phyloP scores from a whole-genome alignment of 2,797 vertebrate genomes.

The Rhodeus uyekii region DNA sequence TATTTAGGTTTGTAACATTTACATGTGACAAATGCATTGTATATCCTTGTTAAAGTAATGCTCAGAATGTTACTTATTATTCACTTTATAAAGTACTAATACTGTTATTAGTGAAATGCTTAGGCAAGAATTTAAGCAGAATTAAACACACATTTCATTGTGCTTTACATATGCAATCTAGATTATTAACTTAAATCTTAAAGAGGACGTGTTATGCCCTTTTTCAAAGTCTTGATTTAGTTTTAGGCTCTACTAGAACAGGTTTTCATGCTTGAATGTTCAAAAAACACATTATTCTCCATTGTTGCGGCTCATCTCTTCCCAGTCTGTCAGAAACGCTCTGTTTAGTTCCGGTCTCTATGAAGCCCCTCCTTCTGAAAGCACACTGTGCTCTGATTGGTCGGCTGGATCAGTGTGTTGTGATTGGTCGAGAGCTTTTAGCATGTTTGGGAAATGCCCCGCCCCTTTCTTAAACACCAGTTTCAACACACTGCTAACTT shows the following conservation, averaged over 20 bases:
- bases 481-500: neutral
- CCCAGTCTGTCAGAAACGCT: neutral
- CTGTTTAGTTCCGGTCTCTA: neutral
- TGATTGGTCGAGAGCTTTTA: fast-evolving
- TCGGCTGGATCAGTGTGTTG: neutral
- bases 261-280: neutral
- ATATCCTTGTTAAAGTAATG: neutral
- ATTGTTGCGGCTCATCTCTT: neutral
- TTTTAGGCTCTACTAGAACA: neutral
- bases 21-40: neutral
- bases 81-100: neutral
- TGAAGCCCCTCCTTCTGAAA: neutral
- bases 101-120: neutral
- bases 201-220: neutral
- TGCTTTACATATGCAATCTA: neutral
- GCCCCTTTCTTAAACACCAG: neutral
- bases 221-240: neutral
- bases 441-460: fast-evolving
- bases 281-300: fast-evolving
- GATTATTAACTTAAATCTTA: neutral
- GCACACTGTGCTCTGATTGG: neutral
- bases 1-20: neutral
- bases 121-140: neutral
- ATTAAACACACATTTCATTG: neutral
- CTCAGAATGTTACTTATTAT: neutral